Percentiles rank a stretch among this genome's conserved stretches.
Conservation (phyloP, 2,797 vertebrate species). For the Sciurus carolinensis region DNA sequence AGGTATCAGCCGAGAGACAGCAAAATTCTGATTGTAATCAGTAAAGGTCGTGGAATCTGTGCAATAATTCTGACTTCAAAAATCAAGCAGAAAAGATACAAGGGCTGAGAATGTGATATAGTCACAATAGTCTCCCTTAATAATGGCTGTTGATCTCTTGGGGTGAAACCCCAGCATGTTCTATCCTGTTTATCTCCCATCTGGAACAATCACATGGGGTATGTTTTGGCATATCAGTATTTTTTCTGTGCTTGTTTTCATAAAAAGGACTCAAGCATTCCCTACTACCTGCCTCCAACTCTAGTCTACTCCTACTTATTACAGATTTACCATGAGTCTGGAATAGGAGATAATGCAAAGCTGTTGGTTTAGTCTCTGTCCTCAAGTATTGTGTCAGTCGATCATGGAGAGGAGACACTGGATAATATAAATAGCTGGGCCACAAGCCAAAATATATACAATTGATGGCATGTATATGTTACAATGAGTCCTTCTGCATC, state of each 20-base stretch:
- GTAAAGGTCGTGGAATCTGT: neutral
- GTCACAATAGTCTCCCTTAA: neutral
- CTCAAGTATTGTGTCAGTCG: neutral
- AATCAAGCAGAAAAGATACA: neutral
- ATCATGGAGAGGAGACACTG: neutral
- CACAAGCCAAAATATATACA: neutral
- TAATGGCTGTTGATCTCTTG: neutral
- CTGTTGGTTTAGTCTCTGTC: neutral
- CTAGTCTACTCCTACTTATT: neutral
- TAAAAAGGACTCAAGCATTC: neutral
- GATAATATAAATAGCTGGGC: neutral
- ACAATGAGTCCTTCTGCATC: neutral
- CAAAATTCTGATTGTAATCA: neutral
- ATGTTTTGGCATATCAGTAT: neutral
- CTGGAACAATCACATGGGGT: neutral
- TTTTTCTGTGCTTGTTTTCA: neutral
- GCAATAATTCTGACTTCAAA: neutral
- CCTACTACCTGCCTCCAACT: neutral
- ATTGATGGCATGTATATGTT: neutral
- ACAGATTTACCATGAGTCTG: neutral
- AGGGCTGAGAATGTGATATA: neutral
- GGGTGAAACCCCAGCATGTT: neutral
- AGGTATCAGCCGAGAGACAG: neutral
- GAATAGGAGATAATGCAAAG: neutral
- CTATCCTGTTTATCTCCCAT: neutral